Evolutionary conservation across 2,113 vertebrate species (phyloP).

Genomic region (Chlorodrepanis virens): DNA sequence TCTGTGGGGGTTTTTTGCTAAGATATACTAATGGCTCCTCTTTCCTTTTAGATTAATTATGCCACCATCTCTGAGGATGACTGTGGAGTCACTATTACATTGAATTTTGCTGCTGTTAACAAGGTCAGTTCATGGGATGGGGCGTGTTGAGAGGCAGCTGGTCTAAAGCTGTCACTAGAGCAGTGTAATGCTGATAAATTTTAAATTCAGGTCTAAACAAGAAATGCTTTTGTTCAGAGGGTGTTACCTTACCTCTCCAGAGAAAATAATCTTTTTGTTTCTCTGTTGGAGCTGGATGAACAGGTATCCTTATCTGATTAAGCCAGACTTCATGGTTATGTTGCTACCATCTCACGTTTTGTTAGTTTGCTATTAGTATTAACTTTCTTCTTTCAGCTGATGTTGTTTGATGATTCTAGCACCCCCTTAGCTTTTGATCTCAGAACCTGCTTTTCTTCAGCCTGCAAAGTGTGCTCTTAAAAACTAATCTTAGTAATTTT

Average conservation of each 20-base stretch:
- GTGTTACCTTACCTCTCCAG: background rate
- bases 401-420: background rate
- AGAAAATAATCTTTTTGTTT: background rate
- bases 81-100: constrained; percentile 80
- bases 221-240: background rate
- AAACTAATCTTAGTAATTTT: background rate
- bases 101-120: constrained; percentile 79
- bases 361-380: background rate
- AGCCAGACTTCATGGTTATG: background rate
- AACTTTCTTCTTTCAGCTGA: background rate
- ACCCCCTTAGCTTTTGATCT: background rate
- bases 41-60: constrained; percentile 80
- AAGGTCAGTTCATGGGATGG: constrained; percentile 67
- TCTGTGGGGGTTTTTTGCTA: background rate
- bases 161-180: background rate
- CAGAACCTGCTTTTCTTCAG: background rate
- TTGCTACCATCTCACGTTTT: background rate
- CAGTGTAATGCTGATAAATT: background rate
- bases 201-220: background rate
- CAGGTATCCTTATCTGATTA: background rate
- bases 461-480: background rate
- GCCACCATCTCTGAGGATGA: constrained; percentile 83
- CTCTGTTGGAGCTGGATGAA: background rate
- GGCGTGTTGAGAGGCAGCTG: background rate
- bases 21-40: background rate